Evolutionary conservation across 2,888 invertebrate genomes (phyloP).

Genomic region (Choreutis nemorana): DNA sequence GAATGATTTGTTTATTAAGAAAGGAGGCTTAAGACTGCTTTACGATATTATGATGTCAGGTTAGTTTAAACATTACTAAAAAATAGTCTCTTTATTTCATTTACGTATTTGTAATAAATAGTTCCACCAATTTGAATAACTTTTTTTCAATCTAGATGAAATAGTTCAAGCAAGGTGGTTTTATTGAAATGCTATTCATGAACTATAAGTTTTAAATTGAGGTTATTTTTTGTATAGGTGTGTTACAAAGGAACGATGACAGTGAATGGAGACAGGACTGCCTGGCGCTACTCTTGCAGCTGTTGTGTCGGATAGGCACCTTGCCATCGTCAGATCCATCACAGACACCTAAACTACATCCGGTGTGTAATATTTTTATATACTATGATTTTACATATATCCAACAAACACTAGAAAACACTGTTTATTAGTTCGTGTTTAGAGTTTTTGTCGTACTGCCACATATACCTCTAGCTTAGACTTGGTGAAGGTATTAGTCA

Average conservation of each 20-base stretch:
- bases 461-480: too few species aligned
- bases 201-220: too few species aligned
- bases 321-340: constrained; percentile 56
- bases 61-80: constrained; percentile 16
- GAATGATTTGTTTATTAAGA: constrained; percentile 84
- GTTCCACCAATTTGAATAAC: neutral
- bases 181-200: too few species aligned
- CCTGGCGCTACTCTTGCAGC: constrained; percentile 83
- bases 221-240: constrained; percentile 52
- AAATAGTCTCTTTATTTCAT: neutral
- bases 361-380: constrained; percentile 39
- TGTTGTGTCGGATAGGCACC: constrained; percentile 87
- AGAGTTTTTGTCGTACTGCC: too few species aligned
- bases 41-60: constrained; percentile 94
- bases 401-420: too few species aligned
- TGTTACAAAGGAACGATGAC: constrained; percentile 76
- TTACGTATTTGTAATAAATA: neutral
- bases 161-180: too few species aligned
- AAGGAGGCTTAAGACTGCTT: constrained; percentile 86
- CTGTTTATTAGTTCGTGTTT: too few species aligned
- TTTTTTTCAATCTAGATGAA: too few species aligned
- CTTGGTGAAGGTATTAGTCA: too few species aligned
- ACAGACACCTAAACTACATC: constrained; percentile 68
- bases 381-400: neutral
- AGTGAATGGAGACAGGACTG: constrained; percentile 96